A percentile compares a stretch with the other conserved stretches of the same genome.
phyloP scores from a whole-genome alignment of 1,140 invertebrate genomes.

The Stegodyphus mimosarum region DNA sequence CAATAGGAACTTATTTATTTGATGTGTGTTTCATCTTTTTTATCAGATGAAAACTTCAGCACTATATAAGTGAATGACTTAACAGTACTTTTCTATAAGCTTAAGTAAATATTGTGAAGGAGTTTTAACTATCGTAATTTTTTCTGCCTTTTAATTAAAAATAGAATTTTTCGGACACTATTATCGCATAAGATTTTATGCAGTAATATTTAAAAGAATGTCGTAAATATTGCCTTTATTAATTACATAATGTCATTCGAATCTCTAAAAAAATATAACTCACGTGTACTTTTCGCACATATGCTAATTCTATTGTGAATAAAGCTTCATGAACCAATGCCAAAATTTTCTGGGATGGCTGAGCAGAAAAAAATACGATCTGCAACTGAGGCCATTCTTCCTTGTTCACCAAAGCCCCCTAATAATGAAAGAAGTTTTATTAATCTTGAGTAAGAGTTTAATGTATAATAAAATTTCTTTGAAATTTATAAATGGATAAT shows the following conservation, averaged over 20 bases:
- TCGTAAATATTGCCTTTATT: not conserved
- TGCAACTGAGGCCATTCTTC: constrained; percentile 57
- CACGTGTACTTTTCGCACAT: constrained; percentile 32
- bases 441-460: not conserved
- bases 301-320: constrained; percentile 1
- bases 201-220: not conserved
- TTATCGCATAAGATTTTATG: not conserved
- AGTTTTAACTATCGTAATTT: too few species aligned
- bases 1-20: too few species aligned
- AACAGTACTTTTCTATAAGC: too few species aligned
- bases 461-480: not conserved
- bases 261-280: not conserved
- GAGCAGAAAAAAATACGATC: constrained; percentile 23
- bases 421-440: not conserved
- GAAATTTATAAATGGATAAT: not conserved
- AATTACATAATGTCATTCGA: not conserved
- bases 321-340: constrained; percentile 12
- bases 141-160: too few species aligned
- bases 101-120: too few species aligned
- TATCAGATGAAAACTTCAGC: too few species aligned
- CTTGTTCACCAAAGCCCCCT: constrained; percentile 15
- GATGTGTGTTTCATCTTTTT: too few species aligned
- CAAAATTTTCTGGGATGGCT: constrained; percentile 9
- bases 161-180: too few species aligned
- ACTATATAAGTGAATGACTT: too few species aligned